Evolutionary conservation across 2,113 vertebrate genomes (phyloP).

Genomic region (Poeciliopsis turrubarensis): DNA sequence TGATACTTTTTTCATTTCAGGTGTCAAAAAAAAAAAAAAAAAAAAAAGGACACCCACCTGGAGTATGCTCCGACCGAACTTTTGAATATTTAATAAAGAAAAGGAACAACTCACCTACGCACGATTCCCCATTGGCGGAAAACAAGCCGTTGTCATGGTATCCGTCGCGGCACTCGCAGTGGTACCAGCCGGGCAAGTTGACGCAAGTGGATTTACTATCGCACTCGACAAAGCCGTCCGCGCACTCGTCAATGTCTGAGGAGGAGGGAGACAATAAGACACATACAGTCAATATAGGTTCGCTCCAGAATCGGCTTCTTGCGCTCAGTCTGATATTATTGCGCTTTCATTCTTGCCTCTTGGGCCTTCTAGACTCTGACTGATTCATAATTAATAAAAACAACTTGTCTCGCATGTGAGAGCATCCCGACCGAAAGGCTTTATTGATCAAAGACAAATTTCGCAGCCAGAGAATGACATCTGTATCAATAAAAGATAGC

Average conservation of each 20-base stretch:
- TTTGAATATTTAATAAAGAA: not conserved
- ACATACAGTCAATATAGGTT: conserved; percentile 13
- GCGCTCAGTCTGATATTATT: conserved; percentile 13
- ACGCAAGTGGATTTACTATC: conserved; percentile 94
- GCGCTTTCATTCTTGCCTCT: conserved; percentile 32
- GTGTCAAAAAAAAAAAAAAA: not conserved
- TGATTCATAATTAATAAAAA: conserved; percentile 59
- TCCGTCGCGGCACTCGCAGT: conserved; percentile 97
- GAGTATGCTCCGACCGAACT: not conserved
- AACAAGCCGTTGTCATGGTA: conserved; percentile 99
- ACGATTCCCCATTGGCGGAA: conserved; percentile 91
- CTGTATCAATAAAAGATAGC: conserved; percentile 50
- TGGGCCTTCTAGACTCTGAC: conserved; percentile 36
- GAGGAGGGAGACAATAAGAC: not conserved
- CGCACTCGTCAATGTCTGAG: conserved; percentile 96
- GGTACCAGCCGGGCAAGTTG: conserved; percentile 99
- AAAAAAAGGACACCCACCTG: too few relatives aligned
- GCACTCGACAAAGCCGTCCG: conserved; percentile 93
- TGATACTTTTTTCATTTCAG: not conserved
- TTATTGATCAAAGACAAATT: conserved; percentile 56
- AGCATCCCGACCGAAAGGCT: conserved; percentile 30
- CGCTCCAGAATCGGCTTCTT: conserved; percentile 19
- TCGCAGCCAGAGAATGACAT: conserved; percentile 34
- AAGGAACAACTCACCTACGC: conserved; percentile 87
- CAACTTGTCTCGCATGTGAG: conserved; percentile 32